A percentile compares a stretch with the other conserved stretches of the same genome.
These are phyloP conservation scores for Boloria selene DNA, from an alignment of 2,888 invertebrate species.

Conservation along the genomic window DNA sequence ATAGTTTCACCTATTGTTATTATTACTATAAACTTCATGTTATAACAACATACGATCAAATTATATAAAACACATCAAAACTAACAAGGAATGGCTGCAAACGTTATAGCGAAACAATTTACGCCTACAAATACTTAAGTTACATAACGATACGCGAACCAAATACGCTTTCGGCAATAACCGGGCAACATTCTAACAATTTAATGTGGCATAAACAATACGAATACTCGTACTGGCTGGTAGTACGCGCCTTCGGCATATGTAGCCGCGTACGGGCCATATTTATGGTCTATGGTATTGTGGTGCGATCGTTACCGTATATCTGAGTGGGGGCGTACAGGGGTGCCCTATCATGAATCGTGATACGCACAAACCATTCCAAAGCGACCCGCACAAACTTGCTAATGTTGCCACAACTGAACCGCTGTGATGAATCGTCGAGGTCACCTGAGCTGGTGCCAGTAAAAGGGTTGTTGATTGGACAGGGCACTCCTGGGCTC, in stretches of 20 bases:
- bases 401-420: conserved; percentile 43
- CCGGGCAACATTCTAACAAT: conserved; percentile 79
- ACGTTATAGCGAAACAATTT: conserved; percentile 55
- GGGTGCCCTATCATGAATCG: conserved; percentile 78
- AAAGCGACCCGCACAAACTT: conserved; percentile 59
- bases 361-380: conserved; percentile 72
- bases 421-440: conserved; percentile 38
- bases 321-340: conserved; percentile 73
- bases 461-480: conserved; percentile 76
- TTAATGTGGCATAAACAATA: conserved; percentile 81
- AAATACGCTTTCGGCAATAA: conserved; percentile 81
- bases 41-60: conserved; percentile 38
- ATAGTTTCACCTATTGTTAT: neutral
- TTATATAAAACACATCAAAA: conserved; percentile 53
- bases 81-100: conserved; percentile 54
- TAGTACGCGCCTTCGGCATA: conserved; percentile 68
- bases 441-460: conserved; percentile 43
- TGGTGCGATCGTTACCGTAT: conserved; percentile 79
- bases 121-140: conserved; percentile 65
- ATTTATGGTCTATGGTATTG: conserved; percentile 81
- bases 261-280: conserved; percentile 69
- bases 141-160: conserved; percentile 71
- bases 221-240: conserved; percentile 64
- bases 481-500: conserved; percentile 62
- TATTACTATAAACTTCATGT: neutral